phyloP scores from a whole-genome alignment of 2,797 vertebrate genomes.

The Mareca penelope region DNA sequence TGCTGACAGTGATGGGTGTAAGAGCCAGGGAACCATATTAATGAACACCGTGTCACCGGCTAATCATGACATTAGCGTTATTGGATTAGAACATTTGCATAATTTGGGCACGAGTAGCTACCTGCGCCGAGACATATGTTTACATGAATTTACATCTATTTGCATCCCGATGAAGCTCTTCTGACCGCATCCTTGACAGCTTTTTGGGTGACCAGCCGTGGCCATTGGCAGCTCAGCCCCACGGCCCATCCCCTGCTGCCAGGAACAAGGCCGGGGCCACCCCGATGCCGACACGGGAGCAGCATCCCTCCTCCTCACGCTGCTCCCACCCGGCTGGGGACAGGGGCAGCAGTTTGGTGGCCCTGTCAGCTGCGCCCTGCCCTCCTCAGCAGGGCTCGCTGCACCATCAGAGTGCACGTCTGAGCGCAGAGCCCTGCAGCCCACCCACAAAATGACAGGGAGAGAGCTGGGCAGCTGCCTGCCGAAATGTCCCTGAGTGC shows the following conservation, averaged over 20 bases:
- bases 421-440: background rate
- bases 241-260: background rate
- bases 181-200: background rate
- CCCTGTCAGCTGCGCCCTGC: background rate
- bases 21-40: slow-evolving; percentile 32
- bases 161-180: slow-evolving; percentile 35
- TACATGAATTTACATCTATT: slow-evolving; percentile 58
- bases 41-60: slow-evolving; percentile 25
- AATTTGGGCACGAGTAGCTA: slow-evolving; percentile 54
- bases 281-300: background rate
- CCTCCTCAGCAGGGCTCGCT: background rate
- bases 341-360: background rate
- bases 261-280: background rate
- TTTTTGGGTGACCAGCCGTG: background rate
- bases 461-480: background rate
- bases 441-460: background rate
- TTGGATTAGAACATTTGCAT: slow-evolving; percentile 61
- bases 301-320: background rate
- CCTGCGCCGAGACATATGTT: slow-evolving; percentile 44
- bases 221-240: background rate
- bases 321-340: background rate
- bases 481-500: background rate
- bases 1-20: slow-evolving; percentile 31
- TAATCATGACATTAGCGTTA: slow-evolving; percentile 61
- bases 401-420: background rate